Evolutionary conservation across 1,140 invertebrate species (phyloP), one percentile per base, ranked within the genome.

Genomic region (Neodiprion pinetum): DNA sequence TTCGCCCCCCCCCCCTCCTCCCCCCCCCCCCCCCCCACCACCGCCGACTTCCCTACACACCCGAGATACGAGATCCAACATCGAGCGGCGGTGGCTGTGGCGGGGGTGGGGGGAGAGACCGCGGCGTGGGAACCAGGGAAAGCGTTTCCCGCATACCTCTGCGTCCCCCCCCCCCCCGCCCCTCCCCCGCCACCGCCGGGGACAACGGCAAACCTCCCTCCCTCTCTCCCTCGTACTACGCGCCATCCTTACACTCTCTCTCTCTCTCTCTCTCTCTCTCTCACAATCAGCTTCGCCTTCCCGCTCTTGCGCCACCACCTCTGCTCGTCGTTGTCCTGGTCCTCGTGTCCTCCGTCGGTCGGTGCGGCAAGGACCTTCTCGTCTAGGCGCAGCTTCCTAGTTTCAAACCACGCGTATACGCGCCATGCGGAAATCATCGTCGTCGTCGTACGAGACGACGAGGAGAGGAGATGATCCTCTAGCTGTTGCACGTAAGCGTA

Each of bases 51-150:
- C 28, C 28, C 28, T 4, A 1, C 28, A 40, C 53, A 61, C 53
- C n/a, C 53, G 53, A 61, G 53, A 61, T 61, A 61, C 53, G 53
- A 40, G 28, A 61, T 61, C 53, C 53, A 61, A 61, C 53, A 21
- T 61, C 17, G 50, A 66, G 12, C 68, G 61, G 61, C 61, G 21
- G 61, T 5, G 17, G 17, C 17, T 11, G 11, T 1, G 68, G 68
- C 68, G 68, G 21, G 68, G 68, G 68, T 47, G 83, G 79, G 79
- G 81, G 72, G 71, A 72, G 66, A 74, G 72, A 77, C 81, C 82
- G 82, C 84, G 78, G 80, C 86, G 86, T 88, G 86, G 84, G 85
- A 87, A 87, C 84, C 84, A 80, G 84, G 87, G 85, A 87, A 88
- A 88, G 86, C 81, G 83, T 86, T 87, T 87, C 83, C 83, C 84